Percentiles rank a stretch among this genome's conserved stretches.
Evolutionary conservation across 2,888 invertebrate genomes (phyloP).

Genomic region (Caenorhabditis plicata): DNA sequence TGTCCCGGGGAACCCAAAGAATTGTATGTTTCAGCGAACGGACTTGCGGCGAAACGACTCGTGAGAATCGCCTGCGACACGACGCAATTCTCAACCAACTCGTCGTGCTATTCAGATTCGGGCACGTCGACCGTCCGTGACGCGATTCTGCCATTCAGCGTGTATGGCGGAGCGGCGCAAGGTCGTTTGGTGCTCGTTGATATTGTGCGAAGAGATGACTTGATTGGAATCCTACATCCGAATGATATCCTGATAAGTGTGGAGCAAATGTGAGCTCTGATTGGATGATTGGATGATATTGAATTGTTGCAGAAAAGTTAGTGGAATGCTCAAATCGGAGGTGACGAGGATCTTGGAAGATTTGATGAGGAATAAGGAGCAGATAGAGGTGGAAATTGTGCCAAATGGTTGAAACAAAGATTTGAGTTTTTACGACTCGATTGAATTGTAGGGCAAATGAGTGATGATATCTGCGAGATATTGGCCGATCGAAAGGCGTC

Average conservation of each 20-base stretch:
- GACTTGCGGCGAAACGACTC: slow-evolving; percentile 13
- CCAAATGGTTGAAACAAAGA: slow-evolving; percentile 28
- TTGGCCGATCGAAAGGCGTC: slow-evolving; percentile 44
- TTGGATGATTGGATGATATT: slow-evolving; percentile 1
- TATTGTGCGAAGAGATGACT: slow-evolving; percentile 37
- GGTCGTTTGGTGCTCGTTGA: slow-evolving; percentile 38
- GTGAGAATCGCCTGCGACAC: slow-evolving; percentile 29
- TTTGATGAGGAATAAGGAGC: slow-evolving; percentile 35
- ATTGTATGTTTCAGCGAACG: slow-evolving; percentile 8
- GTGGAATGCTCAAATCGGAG: slow-evolving; percentile 42
- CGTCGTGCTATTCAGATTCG: slow-evolving; percentile 27
- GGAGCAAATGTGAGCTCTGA: slow-evolving; percentile 36
- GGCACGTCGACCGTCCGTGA: slow-evolving; percentile 22
- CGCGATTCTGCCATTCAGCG: slow-evolving; percentile 16
- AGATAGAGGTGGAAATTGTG: slow-evolving; percentile 45
- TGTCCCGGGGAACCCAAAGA: too few relatives aligned
- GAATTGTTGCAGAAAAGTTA: slow-evolving; percentile 36
- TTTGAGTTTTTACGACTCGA: too few relatives aligned
- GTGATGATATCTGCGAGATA: slow-evolving; percentile 52
- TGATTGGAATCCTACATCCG: slow-evolving; percentile 40
- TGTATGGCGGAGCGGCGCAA: slow-evolving; percentile 39
- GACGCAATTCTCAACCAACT: slow-evolving; percentile 19
- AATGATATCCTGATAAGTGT: slow-evolving; percentile 38
- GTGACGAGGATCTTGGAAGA: slow-evolving; percentile 33
- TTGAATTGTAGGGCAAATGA: slow-evolving; percentile 13